Evolutionary conservation across 2,888 invertebrate species (phyloP).

Genomic region (Cecidostiba fungosa): DNA sequence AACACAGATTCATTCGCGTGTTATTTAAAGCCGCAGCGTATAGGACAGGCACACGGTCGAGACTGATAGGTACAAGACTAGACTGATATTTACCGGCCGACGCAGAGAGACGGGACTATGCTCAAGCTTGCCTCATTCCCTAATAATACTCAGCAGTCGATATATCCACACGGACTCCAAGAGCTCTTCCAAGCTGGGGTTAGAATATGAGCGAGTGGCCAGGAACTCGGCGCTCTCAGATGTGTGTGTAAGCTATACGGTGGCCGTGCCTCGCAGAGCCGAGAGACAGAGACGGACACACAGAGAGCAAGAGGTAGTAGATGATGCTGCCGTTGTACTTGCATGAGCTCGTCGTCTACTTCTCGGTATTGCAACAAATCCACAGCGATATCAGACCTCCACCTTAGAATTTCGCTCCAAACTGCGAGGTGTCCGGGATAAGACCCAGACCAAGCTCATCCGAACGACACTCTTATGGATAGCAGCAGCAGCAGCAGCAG

Average conservation of each 20-base stretch:
- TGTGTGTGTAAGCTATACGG: neutral
- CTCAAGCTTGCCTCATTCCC: no score
- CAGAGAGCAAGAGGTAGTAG: conserved; percentile 1
- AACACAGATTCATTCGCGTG: neutral
- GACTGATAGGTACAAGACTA: neutral
- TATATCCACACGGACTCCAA: no score
- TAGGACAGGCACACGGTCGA: neutral
- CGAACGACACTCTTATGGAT: neutral
- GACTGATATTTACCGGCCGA: conserved; percentile 12
- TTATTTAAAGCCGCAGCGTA: conserved; percentile 1
- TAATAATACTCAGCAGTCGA: no score
- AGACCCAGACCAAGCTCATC: neutral
- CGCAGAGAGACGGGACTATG: neutral
- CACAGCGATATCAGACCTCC: no score
- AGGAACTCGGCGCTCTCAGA: neutral
- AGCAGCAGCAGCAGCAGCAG: neutral
- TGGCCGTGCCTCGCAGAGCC: conserved; percentile 24
- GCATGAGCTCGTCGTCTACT: neutral
- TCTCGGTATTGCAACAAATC: neutral
- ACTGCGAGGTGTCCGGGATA: neutral
- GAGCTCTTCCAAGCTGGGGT: neutral
- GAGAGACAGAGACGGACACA: conserved; percentile 12
- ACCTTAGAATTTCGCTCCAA: no score
- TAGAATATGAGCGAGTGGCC: neutral
- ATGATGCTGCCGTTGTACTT: neutral